These are phyloP conservation scores for Bursaphelenchus mucronatus DNA, from an alignment of 1,140 invertebrate genomes.

Conservation along the genomic window DNA sequence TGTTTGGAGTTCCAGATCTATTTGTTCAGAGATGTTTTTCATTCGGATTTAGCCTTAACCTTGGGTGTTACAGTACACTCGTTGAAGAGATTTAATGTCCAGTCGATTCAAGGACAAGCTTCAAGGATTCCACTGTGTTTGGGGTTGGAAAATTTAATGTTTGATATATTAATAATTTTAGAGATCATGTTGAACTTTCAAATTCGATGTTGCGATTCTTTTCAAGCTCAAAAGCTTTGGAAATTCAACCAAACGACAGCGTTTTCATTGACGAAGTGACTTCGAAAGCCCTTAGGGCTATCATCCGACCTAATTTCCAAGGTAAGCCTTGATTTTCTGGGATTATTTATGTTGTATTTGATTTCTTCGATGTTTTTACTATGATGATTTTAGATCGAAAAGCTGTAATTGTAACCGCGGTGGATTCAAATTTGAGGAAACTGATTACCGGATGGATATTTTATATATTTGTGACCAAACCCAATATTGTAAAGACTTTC, in stretches of 20 bases:
- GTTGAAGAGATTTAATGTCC: constrained; percentile 33
- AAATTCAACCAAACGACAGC: no score
- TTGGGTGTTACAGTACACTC: constrained; percentile 43
- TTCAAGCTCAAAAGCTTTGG: no score
- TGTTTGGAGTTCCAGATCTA: constrained; percentile 35
- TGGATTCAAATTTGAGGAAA: constrained; percentile 26
- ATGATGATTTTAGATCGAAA: constrained; percentile 26
- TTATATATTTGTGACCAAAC: constrained; percentile 25
- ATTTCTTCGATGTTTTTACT: no score
- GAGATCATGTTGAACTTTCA: no score
- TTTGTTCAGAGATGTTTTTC: constrained; percentile 36
- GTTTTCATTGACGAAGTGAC: no score
- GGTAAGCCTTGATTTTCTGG: background rate
- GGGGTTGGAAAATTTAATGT: background rate
- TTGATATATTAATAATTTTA: no score
- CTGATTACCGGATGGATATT: constrained; percentile 40
- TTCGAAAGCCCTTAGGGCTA: no score
- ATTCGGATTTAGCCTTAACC: constrained; percentile 23
- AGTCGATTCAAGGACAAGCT: constrained; percentile 44
- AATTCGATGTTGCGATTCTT: no score
- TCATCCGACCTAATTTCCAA: constrained; percentile 20
- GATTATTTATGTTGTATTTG: no score
- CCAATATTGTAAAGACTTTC: constrained; percentile 48
- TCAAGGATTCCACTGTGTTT: constrained; percentile 37
- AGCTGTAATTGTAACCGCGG: constrained; percentile 40